These are phyloP conservation scores for Gallirallus australis DNA, from an alignment of 2,797 vertebrate species.

Conservation along the genomic window DNA sequence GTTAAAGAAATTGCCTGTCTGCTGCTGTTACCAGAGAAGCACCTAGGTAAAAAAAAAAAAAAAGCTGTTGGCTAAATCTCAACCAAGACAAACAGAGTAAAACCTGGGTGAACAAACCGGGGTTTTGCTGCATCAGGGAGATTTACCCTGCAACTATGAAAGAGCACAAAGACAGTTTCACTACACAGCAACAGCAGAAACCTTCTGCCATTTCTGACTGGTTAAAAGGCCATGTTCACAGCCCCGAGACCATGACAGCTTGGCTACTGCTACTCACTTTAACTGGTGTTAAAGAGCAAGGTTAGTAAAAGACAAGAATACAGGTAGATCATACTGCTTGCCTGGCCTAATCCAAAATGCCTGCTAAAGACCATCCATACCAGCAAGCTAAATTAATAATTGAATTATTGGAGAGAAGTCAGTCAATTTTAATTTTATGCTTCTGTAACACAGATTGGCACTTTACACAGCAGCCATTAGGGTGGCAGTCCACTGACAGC, in stretches of 20 bases:
- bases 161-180: neutral
- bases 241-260: neutral
- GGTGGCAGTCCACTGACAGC: conserved; percentile 14
- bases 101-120: neutral
- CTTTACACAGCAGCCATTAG: neutral
- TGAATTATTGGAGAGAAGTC: conserved; percentile 10
- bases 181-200: neutral
- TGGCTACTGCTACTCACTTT: neutral
- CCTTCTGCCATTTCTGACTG: neutral
- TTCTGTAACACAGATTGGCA: conserved; percentile 5
- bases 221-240: neutral
- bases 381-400: neutral
- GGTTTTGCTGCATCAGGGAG: neutral
- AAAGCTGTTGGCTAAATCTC: neutral
- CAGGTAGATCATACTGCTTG: neutral
- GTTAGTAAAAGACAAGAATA: neutral
- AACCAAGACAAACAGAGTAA: neutral
- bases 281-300: neutral
- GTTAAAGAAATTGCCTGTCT: neutral
- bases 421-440: neutral
- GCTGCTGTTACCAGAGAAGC: neutral
- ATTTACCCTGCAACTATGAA: neutral
- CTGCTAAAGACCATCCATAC: neutral
- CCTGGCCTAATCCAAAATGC: neutral
- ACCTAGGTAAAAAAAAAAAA: neutral